Evolutionary conservation across 1,140 invertebrate species (phyloP), one percentile per base, ranked within the genome.

Genomic region (Hyles vespertilio): DNA sequence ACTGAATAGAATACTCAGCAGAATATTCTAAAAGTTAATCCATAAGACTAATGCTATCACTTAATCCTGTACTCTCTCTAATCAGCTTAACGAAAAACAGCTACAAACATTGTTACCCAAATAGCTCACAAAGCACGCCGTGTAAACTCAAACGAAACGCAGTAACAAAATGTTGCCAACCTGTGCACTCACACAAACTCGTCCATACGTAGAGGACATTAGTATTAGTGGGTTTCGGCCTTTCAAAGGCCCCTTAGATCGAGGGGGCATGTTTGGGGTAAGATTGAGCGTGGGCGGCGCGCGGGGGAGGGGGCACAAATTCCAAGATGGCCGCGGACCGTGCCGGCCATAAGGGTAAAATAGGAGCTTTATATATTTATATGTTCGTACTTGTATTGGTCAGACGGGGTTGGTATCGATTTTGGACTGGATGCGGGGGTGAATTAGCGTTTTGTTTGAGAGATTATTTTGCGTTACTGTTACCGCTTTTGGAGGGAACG

Each of bases 261-360:
- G 82, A 70, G 82, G 77, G 79, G 77, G 75, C 71, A 74, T 72
- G 79, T 81, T 83, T 77, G 79, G 80, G 81, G 81, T 80, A 83
- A 84, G 81, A 81, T 77, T 74, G 74, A 79, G 78, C 72, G 78
- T 77, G 74, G 81, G 77, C 67, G 75, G 68, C 46, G 58, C 36
- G 46, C 43, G 65, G 59, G 76, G 75, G 67, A 61, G 68, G 59
- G 64, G 79, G 75, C 64, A 68, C 51, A 63, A 70, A 70, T 74
- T 79, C 70, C 83, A 88, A 88, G 81, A 88, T 88, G 83, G 85
- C 81, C 57, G 73, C 74, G 72, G 74, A 76, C 79, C 70, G 74
- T 77, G 81, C 84, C 78, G 83, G 83, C 83, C 85, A 88, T 88
- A 88, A 78, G 85, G 85, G 85, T 84, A 86, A 88, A 85, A 81